phyloP scores from a whole-genome alignment of 2,113 vertebrate genomes.

The Halcyon malimbica region DNA sequence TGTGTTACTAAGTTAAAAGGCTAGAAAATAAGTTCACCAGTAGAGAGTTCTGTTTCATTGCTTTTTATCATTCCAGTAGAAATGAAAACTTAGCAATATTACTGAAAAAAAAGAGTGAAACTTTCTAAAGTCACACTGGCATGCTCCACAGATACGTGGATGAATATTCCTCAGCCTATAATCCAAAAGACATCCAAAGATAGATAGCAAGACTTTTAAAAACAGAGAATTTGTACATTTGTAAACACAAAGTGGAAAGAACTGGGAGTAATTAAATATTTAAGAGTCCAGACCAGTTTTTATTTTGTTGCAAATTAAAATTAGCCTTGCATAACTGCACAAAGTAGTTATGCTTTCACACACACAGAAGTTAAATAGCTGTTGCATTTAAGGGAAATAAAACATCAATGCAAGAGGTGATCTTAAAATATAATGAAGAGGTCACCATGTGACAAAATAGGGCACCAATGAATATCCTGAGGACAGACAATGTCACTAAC shows the following conservation, averaged over 20 bases:
- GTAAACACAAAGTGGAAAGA: background rate
- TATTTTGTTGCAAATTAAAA: background rate
- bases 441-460: background rate
- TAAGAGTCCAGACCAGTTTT: background rate
- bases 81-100: background rate
- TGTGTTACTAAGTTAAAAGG: background rate
- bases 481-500: background rate
- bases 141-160: background rate
- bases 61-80: background rate
- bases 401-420: background rate
- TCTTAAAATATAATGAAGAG: background rate
- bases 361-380: background rate
- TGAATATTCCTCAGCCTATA: background rate
- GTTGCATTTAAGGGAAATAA: background rate
- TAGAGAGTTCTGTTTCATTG: background rate
- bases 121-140: background rate
- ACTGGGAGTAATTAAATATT: background rate
- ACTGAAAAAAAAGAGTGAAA: background rate
- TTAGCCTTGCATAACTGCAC: background rate
- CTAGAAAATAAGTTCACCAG: background rate
- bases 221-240: background rate
- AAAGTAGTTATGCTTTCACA: background rate
- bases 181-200: background rate
- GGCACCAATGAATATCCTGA: background rate
- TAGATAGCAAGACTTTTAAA: background rate